phyloP scores from a whole-genome alignment of 35 echinoderm and acorn worm genomes.

The Nesometra sesokonis region DNA sequence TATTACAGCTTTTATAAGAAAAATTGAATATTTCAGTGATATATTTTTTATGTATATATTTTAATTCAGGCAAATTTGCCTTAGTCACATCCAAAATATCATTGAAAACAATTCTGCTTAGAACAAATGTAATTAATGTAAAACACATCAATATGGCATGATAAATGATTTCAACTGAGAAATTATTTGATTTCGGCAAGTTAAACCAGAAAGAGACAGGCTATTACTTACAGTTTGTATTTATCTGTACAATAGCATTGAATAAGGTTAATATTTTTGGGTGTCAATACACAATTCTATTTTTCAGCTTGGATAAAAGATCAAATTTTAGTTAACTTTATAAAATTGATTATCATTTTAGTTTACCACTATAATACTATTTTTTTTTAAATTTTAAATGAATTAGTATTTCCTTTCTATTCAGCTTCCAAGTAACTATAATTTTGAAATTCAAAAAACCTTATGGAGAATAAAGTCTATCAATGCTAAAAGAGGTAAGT shows the following conservation, averaged over 20 bases:
- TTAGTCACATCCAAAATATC: not conserved
- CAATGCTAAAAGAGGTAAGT: slow-evolving; percentile 65
- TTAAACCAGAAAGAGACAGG: no score
- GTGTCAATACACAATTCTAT: no score
- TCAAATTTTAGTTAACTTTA: no score
- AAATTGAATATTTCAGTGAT: no score
- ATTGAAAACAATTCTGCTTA: not conserved
- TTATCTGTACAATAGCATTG: no score
- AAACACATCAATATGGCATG: not conserved
- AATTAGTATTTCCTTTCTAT: not conserved
- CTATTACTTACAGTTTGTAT: no score
- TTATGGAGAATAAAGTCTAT: slow-evolving; percentile 74
- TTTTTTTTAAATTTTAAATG: not conserved
- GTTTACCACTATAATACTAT: not conserved
- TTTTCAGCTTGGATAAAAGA: no score
- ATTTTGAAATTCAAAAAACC: slow-evolving; percentile 96
- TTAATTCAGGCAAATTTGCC: no score
- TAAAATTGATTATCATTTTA: no score
- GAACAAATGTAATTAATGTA: not conserved
- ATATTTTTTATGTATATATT: no score
- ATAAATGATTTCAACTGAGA: not conserved
- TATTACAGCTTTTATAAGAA: no score
- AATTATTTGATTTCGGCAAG: not conserved
- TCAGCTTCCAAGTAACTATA: slow-evolving; percentile 89
- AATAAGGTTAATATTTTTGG: no score